Evolutionary conservation across 1,140 invertebrate genomes (phyloP).

Genomic region (Planococcus citri): DNA sequence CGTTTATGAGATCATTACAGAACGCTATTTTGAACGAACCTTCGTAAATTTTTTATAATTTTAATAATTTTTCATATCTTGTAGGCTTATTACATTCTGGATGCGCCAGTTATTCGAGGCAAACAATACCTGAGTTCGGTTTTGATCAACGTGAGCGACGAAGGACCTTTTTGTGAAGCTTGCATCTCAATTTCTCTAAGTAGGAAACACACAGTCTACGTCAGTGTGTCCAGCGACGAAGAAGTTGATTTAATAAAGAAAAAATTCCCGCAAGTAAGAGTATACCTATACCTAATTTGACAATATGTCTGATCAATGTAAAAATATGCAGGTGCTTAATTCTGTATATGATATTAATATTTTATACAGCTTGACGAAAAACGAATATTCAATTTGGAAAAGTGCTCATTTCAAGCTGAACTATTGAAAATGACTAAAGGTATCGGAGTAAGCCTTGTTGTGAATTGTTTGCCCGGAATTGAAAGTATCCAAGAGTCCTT

Average conservation of each 20-base stretch:
- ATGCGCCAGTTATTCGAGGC: background rate
- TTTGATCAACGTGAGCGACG: background rate
- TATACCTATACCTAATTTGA: background rate
- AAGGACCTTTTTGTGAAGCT: background rate
- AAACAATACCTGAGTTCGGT: background rate
- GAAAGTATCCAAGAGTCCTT: background rate
- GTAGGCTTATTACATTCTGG: background rate
- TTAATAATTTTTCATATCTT: background rate
- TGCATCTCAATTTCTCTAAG: background rate
- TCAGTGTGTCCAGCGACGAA: background rate
- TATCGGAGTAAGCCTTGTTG: background rate
- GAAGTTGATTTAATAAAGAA: background rate
- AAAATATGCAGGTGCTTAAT: too few species aligned
- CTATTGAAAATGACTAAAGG: background rate
- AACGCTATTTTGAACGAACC: too few species aligned
- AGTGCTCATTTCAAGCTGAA: background rate
- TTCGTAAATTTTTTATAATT: background rate
- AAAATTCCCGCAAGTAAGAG: conserved; percentile 2
- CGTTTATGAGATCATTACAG: too few species aligned
- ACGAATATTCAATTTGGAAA: background rate
- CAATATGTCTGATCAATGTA: background rate
- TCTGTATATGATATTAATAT: too few species aligned
- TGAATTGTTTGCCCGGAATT: background rate
- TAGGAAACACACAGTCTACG: background rate
- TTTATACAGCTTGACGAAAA: background rate